A percentile compares a stretch with the other conserved stretches of the same genome.
These are phyloP conservation scores for Hormiphora californensis DNA, from an alignment of 37 sponge, comb jelly and placozoan genomes.

Conservation along the genomic window DNA sequence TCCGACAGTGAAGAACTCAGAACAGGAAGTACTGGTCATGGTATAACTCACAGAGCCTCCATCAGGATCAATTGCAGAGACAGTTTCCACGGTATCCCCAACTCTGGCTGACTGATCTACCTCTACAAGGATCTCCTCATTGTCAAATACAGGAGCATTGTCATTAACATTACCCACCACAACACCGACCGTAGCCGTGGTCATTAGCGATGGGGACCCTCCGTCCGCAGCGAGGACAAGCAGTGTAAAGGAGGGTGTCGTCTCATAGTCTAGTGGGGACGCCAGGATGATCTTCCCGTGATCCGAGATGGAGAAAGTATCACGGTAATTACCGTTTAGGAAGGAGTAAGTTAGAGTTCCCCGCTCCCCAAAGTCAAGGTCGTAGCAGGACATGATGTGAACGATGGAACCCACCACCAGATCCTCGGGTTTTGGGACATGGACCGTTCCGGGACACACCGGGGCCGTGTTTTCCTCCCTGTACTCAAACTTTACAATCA, in stretches of 20 bases:
- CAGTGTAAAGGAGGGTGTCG: background rate
- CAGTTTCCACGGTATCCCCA: background rate
- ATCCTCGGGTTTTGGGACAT: background rate
- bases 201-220: background rate
- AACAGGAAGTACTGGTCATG: background rate
- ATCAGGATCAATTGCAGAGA: conserved; percentile 22
- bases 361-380: conserved; percentile 18
- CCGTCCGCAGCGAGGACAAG: background rate
- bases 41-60: background rate
- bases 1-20: background rate
- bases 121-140: background rate
- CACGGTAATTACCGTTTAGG: background rate
- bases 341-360: background rate
- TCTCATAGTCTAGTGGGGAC: background rate
- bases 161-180: conserved; percentile 19
- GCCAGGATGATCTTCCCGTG: background rate
- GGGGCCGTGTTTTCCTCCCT: background rate
- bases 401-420: background rate
- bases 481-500: conserved; percentile 38
- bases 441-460: background rate
- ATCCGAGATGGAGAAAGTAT: background rate
- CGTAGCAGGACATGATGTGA: background rate
- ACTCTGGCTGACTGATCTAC: background rate
- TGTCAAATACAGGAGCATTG: background rate
- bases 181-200: background rate